Percentiles rank a stretch among this genome's conserved stretches.
These are phyloP conservation scores for Lepidonotus clava DNA, from an alignment of 2,888 invertebrate species.

Conservation along the genomic window DNA sequence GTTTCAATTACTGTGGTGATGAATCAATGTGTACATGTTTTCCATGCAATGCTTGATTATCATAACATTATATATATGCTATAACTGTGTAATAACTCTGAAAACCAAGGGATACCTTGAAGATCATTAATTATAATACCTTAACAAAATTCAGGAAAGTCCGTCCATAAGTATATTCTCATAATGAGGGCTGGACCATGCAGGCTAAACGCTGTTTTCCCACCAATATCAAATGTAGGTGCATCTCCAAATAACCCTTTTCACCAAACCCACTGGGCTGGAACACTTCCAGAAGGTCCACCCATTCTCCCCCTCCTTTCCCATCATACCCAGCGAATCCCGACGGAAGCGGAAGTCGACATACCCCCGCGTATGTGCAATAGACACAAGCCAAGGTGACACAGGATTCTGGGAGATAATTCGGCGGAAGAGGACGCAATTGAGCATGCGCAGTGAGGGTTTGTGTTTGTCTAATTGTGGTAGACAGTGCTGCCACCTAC, in stretches of 20 bases:
- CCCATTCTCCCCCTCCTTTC: too few species aligned
- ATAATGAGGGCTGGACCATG: too few species aligned
- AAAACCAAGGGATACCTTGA: too few species aligned
- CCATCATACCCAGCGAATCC: background rate
- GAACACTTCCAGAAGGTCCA: background rate
- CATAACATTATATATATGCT: too few species aligned
- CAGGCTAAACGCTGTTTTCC: background rate
- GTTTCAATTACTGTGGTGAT: too few species aligned
- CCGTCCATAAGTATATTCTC: too few species aligned
- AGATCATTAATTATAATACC: too few species aligned
- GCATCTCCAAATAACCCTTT: background rate
- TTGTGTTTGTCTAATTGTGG: slow-evolving; percentile 2
- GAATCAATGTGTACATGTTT: too few species aligned
- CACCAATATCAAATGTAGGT: background rate
- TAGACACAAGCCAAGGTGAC: background rate
- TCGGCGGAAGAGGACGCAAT: slow-evolving; percentile 7
- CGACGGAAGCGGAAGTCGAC: background rate
- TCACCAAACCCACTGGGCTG: background rate
- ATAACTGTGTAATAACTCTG: too few species aligned
- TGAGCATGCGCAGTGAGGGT: slow-evolving; percentile 5
- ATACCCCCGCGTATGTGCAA: background rate
- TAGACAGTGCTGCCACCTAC: background rate
- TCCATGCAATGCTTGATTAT: too few species aligned
- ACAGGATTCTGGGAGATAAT: background rate
- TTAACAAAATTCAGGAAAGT: too few species aligned